Conservation (phyloP, 2,797 vertebrate genomes). For the Luscinia megarhynchos region DNA sequence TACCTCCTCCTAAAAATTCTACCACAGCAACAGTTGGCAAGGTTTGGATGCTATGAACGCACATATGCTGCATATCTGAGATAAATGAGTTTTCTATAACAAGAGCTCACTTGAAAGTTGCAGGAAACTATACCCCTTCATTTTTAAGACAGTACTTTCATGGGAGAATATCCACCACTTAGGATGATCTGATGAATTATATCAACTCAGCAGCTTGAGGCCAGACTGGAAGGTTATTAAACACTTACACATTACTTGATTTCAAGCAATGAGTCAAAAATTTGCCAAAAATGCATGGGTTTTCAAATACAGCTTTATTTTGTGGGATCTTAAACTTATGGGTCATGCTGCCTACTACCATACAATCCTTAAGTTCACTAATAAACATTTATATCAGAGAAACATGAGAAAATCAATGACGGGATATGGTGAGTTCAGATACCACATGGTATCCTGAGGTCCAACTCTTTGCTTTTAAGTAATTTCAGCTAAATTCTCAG, state of each 20-base stretch:
- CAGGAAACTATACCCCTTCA: not conserved
- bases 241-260: not conserved
- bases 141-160: not conserved
- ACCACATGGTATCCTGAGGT: accelerated
- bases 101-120: not conserved
- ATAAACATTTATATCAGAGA: not conserved
- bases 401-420: not conserved
- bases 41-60: not conserved
- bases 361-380: not conserved
- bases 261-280: not conserved
- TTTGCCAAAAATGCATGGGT: not conserved
- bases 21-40: not conserved
- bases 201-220: not conserved
- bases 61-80: accelerated
- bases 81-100: not conserved
- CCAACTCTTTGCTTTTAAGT: not conserved
- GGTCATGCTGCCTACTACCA: not conserved
- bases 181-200: not conserved
- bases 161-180: not conserved
- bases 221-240: not conserved
- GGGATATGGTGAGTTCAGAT: not conserved
- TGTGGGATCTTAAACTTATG: not conserved
- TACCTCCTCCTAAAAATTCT: not conserved
- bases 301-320: not conserved
- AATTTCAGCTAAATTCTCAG: not conserved